Percentiles rank a stretch among this genome's conserved stretches.
Evolutionary conservation across 2,113 vertebrate genomes (phyloP).

Genomic region (Esox niger): DNA sequence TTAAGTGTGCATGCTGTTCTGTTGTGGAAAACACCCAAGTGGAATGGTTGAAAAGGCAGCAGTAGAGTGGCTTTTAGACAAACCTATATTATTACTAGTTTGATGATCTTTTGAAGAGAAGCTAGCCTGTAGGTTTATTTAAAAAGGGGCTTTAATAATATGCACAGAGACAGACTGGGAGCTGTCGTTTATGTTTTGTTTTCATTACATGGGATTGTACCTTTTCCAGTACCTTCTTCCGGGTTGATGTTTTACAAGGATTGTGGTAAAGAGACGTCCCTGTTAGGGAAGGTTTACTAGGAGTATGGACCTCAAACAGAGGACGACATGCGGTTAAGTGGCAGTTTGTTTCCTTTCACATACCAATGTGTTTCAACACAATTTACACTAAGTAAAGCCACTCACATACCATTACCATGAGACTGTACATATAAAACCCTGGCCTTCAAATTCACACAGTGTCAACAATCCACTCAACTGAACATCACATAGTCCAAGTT

Average conservation of each 20-base stretch:
- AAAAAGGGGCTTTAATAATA: not conserved
- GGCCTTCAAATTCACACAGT: conserved; percentile 44
- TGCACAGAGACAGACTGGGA: conserved; percentile 6
- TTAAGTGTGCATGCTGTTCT: not conserved
- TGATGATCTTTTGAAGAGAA: conserved; percentile 9
- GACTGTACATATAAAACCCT: conserved; percentile 29
- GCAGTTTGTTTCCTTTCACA: not conserved
- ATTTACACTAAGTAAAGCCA: conserved; percentile 32
- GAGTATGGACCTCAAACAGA: not conserved
- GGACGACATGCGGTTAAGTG: not conserved
- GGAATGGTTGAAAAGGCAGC: conserved; percentile 5
- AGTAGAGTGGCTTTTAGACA: conserved; percentile 32
- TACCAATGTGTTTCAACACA: not conserved
- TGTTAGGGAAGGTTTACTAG: not conserved
- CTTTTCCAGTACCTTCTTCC: conserved; percentile 30
- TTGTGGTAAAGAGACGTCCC: not conserved
- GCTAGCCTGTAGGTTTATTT: conserved; percentile 9
- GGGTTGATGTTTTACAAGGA: conserved; percentile 30
- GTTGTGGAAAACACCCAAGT: conserved; percentile 17
- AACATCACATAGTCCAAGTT: conserved; percentile 33
- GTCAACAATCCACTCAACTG: conserved; percentile 46
- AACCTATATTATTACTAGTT: conserved; percentile 39
- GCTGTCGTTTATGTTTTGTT: conserved; percentile 35
- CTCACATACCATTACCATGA: conserved; percentile 42
- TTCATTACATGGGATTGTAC: conserved; percentile 27